Evolutionary conservation across 2,797 vertebrate genomes (phyloP), one percentile per base, ranked within the genome.

Genomic region (Sebastes matsubarae): DNA sequence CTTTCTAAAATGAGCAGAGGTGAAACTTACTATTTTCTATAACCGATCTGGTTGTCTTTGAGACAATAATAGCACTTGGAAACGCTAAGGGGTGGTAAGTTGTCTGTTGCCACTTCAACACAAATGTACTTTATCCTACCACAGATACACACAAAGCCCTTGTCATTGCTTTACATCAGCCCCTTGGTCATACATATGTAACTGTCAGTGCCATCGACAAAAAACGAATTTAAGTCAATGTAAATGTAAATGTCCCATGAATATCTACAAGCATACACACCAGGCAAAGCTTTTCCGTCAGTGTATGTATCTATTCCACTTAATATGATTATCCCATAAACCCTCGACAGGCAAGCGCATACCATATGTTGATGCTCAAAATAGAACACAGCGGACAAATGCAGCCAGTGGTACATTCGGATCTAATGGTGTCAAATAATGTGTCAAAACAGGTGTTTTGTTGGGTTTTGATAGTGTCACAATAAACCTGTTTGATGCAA

Each of bases 311-410:
- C 18, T 13, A 27, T 60, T 59, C 52, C 60, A 25, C 60, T 59
- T 72, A 25, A 57, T 29, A 68, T 63, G 42, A 72, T 29, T 18
- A 73, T 69, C 24, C 59, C 25, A 69, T 73, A 54, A 65, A 73
- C 36, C 25, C 74, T 20, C 4, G n/a, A 68, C 63, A 58, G 32
- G 25, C 11, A 18, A 55, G 25, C 52, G 29, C 32, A 38, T 12
- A 27, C 57, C 75, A 68, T 72, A 76, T 74, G 71, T 60, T 18
- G 22, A 20, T 24, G 20, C 1, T 11, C 36, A 27, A 14, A 71
- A 25, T 46, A 1, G 38, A 54, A 71, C 74, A 52, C 24, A 14
- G 10, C 32, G 7, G 22, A 58, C n/a, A 38, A 29, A 30, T 18
- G 11, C 29, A 8, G n/a, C 57, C 6, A 46, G 34, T 9, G 9